Base-by-base conservation (phyloP, 2,113 vertebrate genomes). In the Pygoscelis antarcticus region DNA sequence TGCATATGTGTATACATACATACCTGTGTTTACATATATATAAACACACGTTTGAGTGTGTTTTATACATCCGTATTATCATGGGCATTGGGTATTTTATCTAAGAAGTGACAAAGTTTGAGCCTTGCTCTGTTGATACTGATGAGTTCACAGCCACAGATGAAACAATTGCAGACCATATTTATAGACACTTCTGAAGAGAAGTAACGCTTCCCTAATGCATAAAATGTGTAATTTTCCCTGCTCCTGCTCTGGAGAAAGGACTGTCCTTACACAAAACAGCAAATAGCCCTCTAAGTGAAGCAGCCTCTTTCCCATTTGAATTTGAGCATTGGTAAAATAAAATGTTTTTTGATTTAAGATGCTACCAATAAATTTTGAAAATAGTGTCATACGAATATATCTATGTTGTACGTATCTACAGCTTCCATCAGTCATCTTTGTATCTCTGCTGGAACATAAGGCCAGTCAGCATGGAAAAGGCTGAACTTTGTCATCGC, bases 351-450 rank as follows among this genome's bases (percentile, higher is more conserved):
- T 93, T 29, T 26, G 40, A 77, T 36, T 89, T 89, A 69, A 68
- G 65, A 54, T 61, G 80, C 26, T 68, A 78, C 15, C 76, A 89
- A 51, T 85, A 40, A 18, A 93, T 78, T 93, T 92, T 97, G 70
- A 96, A 97, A 97, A 97, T 82, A 96, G 92, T 83, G 83, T 81
- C 80, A 85, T 71, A 92, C 93, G 19, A 71, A 80, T 65, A 44
- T 94, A 94, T 84, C 72, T 89, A 46, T 78, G 57, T 69, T 95
- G 83, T 90, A 95, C 21, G 16, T 94, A 91, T 93, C 72, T 96
- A 96, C 68, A 93, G 87, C 79, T 97, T 95, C 75, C 70, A 82
- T 83, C 93, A 93, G 87, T 90, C 70, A 87, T 93, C 54, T 70
- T 92, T 91, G 54, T 79, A 83, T 57, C 94, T 93, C 69, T 30